Percentiles rank a stretch among this genome's conserved stretches.
Conservation (phyloP, 2,113 vertebrate species). For the Hippocampus comes region DNA sequence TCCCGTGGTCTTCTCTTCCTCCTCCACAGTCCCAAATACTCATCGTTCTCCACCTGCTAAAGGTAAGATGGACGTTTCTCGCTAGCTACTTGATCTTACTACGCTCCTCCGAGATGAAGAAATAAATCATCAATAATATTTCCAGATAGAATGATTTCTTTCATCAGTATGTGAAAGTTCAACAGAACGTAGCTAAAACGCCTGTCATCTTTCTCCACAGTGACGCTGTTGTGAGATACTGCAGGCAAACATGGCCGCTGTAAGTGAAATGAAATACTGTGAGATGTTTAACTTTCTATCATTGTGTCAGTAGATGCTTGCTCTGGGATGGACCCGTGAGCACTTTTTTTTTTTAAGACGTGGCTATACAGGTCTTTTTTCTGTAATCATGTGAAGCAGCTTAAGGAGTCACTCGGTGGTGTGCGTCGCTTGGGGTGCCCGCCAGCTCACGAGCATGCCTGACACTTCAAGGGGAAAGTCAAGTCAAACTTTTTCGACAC, state of each 20-base stretch:
- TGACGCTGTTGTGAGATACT: constrained; percentile 48
- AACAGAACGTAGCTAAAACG: background rate
- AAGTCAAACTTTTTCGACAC: no score
- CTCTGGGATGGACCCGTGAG: constrained; percentile 43
- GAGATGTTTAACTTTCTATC: background rate
- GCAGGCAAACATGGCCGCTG: constrained; percentile 69
- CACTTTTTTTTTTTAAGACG: constrained; percentile 48
- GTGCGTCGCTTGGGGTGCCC: background rate
- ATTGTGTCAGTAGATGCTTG: constrained; percentile 22
- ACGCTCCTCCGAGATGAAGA: no score
- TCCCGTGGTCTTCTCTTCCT: constrained; percentile 25
- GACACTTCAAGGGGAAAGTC: no score
- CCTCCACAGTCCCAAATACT: constrained; percentile 19
- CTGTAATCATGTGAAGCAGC: constrained; percentile 61
- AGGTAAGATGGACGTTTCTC: constrained; percentile 61
- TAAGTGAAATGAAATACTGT: constrained; percentile 55
- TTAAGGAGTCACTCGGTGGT: constrained; percentile 26
- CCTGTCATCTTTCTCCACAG: constrained; percentile 22
- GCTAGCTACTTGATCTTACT: background rate
- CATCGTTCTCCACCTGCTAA: constrained; percentile 25
- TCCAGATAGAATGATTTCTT: background rate
- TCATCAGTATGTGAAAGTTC: background rate
- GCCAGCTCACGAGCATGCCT: background rate
- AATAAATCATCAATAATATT: no score
- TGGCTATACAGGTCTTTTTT: constrained; percentile 38